Evolutionary conservation across 2,113 vertebrate species (phyloP).

Genomic region (Zosterops lateralis): DNA sequence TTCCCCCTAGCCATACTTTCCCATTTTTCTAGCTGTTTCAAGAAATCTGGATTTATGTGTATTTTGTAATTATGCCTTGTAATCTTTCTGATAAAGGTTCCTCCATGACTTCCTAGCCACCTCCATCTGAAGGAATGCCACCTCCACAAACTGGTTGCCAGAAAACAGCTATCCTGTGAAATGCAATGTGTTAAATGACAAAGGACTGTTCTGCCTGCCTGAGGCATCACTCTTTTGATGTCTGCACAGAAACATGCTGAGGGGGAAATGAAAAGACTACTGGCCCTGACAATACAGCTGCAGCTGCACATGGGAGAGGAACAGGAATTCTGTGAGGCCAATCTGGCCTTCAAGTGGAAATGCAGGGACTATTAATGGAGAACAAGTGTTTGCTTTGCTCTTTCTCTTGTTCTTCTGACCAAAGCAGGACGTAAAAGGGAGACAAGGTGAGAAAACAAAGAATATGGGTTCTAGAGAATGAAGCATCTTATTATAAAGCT

Average conservation of each 20-base stretch:
- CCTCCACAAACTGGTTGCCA: neutral
- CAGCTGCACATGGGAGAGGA: neutral
- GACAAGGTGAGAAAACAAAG: conserved; percentile 40
- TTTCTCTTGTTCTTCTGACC: neutral
- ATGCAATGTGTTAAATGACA: neutral
- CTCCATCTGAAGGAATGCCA: neutral
- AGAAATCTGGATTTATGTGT: neutral
- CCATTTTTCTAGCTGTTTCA: neutral
- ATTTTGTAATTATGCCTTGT: neutral
- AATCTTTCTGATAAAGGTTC: neutral
- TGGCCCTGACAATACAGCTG: neutral
- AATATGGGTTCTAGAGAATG: neutral
- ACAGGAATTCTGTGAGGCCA: neutral
- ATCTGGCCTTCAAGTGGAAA: neutral
- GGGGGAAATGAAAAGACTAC: neutral
- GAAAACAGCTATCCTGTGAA: neutral
- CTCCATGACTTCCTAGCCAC: neutral
- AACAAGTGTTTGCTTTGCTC: neutral
- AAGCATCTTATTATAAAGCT: conserved; percentile 34
- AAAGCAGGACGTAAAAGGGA: neutral
- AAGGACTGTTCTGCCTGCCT: neutral
- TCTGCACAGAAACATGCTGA: neutral
- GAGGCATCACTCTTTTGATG: neutral
- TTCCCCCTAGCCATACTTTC: rapidly evolving
- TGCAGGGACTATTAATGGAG: neutral